phyloP scores from a whole-genome alignment of 2,888 invertebrate genomes.

The Himalopsyche tibetana region DNA sequence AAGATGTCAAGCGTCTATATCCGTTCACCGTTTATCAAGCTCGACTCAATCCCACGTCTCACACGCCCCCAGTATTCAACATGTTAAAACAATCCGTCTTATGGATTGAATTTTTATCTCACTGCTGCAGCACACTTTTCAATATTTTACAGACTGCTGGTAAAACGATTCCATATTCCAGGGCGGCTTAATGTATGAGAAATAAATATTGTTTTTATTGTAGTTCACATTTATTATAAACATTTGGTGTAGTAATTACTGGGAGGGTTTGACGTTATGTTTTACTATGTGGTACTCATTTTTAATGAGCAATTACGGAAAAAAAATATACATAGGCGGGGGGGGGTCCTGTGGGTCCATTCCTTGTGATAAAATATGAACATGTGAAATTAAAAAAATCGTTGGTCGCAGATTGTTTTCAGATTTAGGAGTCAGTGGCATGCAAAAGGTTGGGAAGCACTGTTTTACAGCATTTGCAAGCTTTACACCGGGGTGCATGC shows the following conservation, averaged over 20 bases:
- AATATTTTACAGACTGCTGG: not conserved
- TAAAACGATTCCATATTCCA: not conserved
- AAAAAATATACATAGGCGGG: too few relatives aligned
- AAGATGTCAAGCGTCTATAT: not conserved
- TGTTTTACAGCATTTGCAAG: too few relatives aligned
- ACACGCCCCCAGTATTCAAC: not conserved
- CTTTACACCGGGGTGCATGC: too few relatives aligned
- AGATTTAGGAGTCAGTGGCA: too few relatives aligned
- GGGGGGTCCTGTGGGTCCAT: too few relatives aligned
- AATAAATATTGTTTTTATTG: not conserved
- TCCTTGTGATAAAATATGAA: too few relatives aligned
- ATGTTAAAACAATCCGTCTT: constrained; percentile 8
- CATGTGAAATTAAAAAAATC: too few relatives aligned
- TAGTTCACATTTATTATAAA: not conserved
- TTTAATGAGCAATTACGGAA: too few relatives aligned
- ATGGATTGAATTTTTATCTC: not conserved
- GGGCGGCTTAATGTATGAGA: not conserved
- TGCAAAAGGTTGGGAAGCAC: too few relatives aligned
- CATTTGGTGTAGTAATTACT: not conserved
- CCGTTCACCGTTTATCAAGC: not conserved
- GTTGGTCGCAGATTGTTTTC: too few relatives aligned
- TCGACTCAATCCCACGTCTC: not conserved
- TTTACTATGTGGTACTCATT: too few relatives aligned
- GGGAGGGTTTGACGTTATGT: too few relatives aligned
- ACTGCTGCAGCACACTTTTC: not conserved